A percentile compares a stretch with the other conserved stretches of the same genome.
Conservation (phyloP, 2,888 invertebrate species). For the Eilema sororculum region DNA sequence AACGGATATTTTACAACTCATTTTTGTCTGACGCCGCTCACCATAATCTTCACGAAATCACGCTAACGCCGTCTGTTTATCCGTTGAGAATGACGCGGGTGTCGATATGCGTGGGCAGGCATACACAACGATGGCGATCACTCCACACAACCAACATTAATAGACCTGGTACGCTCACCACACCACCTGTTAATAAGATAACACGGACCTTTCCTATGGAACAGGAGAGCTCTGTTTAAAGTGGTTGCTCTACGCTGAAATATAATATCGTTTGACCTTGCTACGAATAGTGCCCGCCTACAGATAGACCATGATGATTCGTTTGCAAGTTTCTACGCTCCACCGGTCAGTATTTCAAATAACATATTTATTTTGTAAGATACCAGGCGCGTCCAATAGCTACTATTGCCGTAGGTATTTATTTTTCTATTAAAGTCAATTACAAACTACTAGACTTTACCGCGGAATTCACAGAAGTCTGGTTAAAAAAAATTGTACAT, state of each 20-base stretch:
- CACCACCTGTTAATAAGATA: constrained; percentile 32
- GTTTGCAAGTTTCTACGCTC: constrained; percentile 55
- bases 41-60: constrained; percentile 29
- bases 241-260: constrained; percentile 72
- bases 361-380: constrained; percentile 35
- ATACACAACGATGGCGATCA: constrained; percentile 66
- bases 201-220: constrained; percentile 36
- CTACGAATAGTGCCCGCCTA: constrained; percentile 84
- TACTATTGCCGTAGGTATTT: too few relatives aligned
- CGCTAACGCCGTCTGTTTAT: constrained; percentile 63
- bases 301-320: constrained; percentile 65
- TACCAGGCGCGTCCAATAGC: constrained; percentile 23
- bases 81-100: constrained; percentile 65
- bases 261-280: constrained; percentile 85
- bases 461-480: neutral
- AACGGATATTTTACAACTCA: constrained; percentile 19
- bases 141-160: constrained; percentile 57
- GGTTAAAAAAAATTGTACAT: neutral
- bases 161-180: constrained; percentile 57
- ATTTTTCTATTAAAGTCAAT: constrained; percentile 18
- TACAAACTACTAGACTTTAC: neutral
- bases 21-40: constrained; percentile 25
- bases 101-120: constrained; percentile 73
- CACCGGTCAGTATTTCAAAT: constrained; percentile 55
- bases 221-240: constrained; percentile 48